Base-by-base conservation (phyloP, 2,797 vertebrate genomes). In the Microctenopoma lineatum region DNA sequence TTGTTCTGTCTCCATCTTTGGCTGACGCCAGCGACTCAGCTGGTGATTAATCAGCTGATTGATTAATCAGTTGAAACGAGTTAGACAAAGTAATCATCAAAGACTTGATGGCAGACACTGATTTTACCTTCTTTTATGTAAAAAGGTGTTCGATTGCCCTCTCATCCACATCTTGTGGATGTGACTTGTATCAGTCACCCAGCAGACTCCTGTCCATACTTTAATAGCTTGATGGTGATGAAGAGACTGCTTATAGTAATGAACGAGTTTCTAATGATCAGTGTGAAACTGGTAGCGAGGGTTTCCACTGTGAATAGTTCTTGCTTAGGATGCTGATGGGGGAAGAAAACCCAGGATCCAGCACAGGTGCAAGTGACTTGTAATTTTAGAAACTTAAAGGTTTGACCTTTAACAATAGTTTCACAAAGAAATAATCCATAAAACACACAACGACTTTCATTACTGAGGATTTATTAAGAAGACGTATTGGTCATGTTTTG, bases 161-260 rank as follows among this genome's bases (percentile, higher is more conserved):
- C 32, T 45, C 32, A 15, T 48, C 12, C 26, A 7, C 59, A 21
- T 39, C 39, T 66, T n/a, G n/a, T n/a, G n/a, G n/a, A n/a, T 46
- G 63, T 65, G 60, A 58, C 56, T 59, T 46, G 16, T 32, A 78
- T 78, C 48, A 44, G 16, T 71, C 39, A 50, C 42, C 52, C 57
- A 9, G 29, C 7, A 27, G 36, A 55, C 61, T 55, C 51, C 36
- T 47, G 42, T 61, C 41, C 18, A 29, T 44, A n/a, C 16, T 67
- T 76, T 51, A 63, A 61, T 21, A 21, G 21, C 21, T 21, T 21
- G 21, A 1, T 21, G 21, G 21, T 21, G 21, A 21, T 21, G 21
- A 47, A 15, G 26, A 25, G 12, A 39, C 7, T 9, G 3, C 1
- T 46, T 46, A 12, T 29, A 46, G 36, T 57, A 41, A 66, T 62